Evolutionary conservation across 1,140 invertebrate genomes (phyloP).

Genomic region (Ceratina japonica): DNA sequence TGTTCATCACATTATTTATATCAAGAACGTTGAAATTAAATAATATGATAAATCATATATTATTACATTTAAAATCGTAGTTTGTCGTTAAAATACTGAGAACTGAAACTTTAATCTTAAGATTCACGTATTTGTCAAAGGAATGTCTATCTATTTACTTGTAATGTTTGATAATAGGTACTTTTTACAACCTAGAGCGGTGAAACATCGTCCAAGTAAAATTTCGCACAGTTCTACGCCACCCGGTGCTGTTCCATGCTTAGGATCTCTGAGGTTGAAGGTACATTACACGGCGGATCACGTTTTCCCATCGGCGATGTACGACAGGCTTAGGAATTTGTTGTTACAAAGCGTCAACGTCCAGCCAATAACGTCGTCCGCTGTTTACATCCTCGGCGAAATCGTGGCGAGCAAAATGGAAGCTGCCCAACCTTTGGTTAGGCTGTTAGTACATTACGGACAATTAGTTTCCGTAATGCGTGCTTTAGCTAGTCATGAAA

Average conservation of each 20-base stretch:
- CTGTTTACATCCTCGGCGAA: slow-evolving; percentile 92
- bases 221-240: slow-evolving; percentile 84
- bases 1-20: slow-evolving; percentile 1
- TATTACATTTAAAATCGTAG: too few species aligned
- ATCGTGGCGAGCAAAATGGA: slow-evolving; percentile 91
- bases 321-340: slow-evolving; percentile 87
- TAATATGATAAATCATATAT: too few species aligned
- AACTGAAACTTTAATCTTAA: too few species aligned
- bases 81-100: too few species aligned
- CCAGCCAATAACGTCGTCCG: slow-evolving; percentile 90
- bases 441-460: slow-evolving; percentile 90
- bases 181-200: slow-evolving; percentile 88
- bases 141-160: neutral
- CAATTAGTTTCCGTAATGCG: slow-evolving; percentile 91
- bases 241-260: slow-evolving; percentile 83
- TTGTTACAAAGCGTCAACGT: slow-evolving; percentile 87
- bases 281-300: slow-evolving; percentile 93
- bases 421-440: slow-evolving; percentile 91
- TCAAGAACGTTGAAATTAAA: too few species aligned
- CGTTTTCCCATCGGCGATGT: slow-evolving; percentile 90
- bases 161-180: slow-evolving; percentile 82
- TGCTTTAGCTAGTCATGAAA: slow-evolving; percentile 90
- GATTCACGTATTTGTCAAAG: too few species aligned
- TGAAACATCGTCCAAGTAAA: slow-evolving; percentile 81
- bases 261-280: slow-evolving; percentile 91